phyloP scores from a whole-genome alignment of 2,888 invertebrate genomes.

The Alloscopus bannaensis region DNA sequence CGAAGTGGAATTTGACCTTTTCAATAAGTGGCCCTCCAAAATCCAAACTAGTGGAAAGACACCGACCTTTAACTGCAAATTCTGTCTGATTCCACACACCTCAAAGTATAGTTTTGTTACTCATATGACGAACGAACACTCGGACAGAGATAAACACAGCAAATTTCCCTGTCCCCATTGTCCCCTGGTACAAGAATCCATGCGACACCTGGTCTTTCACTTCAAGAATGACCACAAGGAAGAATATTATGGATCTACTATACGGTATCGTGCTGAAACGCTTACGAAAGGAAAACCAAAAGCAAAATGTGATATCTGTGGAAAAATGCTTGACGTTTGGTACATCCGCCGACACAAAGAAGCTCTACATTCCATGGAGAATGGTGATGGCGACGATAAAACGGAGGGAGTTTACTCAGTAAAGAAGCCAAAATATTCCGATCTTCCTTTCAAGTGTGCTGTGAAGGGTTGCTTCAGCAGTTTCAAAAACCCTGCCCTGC shows the following conservation, averaged over 20 bases:
- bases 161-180: conserved; percentile 23
- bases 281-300: conserved; percentile 20
- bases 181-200: conserved; percentile 16
- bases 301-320: conserved; percentile 31
- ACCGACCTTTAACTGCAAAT: conserved; percentile 40
- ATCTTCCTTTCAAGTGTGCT: background rate
- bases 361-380: background rate
- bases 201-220: conserved; percentile 24
- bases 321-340: conserved; percentile 14
- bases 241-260: conserved; percentile 31
- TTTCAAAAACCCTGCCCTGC: background rate
- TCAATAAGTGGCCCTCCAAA: conserved; percentile 38
- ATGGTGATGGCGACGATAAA: background rate
- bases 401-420: too few species aligned
- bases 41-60: background rate
- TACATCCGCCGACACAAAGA: conserved; percentile 26
- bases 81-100: conserved; percentile 30
- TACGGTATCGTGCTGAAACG: too few species aligned
- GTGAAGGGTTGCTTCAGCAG: background rate
- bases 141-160: conserved; percentile 13
- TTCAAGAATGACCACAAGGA: conserved; percentile 10
- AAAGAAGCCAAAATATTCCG: background rate
- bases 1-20: conserved; percentile 34
- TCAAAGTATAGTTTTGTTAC: conserved; percentile 26
- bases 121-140: conserved; percentile 32